These are phyloP conservation scores for Dasysyrphus albostriatus DNA, from an alignment of 2,888 invertebrate genomes.

Conservation along the genomic window DNA sequence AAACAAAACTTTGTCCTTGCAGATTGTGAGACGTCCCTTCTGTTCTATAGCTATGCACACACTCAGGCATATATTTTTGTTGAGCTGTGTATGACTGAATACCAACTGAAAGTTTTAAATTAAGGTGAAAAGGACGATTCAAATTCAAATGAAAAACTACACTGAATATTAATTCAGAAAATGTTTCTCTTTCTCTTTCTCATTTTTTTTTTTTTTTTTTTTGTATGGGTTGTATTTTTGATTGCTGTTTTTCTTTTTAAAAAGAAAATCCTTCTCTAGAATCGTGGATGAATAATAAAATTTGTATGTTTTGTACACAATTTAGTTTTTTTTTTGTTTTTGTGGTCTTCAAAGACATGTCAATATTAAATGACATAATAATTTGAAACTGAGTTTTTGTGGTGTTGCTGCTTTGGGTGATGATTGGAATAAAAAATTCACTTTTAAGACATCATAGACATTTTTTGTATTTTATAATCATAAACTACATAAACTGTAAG, in stretches of 20 bases:
- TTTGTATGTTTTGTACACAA: constrained; percentile 13
- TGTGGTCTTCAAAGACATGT: constrained; percentile 24
- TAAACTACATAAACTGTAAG: background rate
- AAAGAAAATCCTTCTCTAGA: background rate
- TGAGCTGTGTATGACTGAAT: constrained; percentile 19
- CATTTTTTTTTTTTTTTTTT: no score
- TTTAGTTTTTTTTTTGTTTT: background rate
- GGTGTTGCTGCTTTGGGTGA: background rate
- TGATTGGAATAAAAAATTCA: constrained; percentile 12
- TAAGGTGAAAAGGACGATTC: constrained; percentile 38
- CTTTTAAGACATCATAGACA: background rate
- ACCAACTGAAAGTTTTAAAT: constrained; percentile 44
- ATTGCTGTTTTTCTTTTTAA: background rate
- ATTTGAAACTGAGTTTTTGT: background rate
- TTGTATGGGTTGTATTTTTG: constrained; percentile 16
- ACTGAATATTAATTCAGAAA: constrained; percentile 23
- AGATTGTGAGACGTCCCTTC: constrained; percentile 23
- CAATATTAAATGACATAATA: constrained; percentile 32
- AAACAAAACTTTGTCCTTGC: constrained; percentile 68
- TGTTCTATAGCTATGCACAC: background rate
- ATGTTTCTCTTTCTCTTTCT: background rate
- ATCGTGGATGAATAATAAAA: constrained; percentile 7
- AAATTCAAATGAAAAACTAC: constrained; percentile 41
- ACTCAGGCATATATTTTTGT: background rate
- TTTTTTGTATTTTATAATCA: background rate